Evolutionary conservation across 2,888 invertebrate genomes (phyloP), one percentile per base, ranked within the genome.

Genomic region (Agrochola circellaris): DNA sequence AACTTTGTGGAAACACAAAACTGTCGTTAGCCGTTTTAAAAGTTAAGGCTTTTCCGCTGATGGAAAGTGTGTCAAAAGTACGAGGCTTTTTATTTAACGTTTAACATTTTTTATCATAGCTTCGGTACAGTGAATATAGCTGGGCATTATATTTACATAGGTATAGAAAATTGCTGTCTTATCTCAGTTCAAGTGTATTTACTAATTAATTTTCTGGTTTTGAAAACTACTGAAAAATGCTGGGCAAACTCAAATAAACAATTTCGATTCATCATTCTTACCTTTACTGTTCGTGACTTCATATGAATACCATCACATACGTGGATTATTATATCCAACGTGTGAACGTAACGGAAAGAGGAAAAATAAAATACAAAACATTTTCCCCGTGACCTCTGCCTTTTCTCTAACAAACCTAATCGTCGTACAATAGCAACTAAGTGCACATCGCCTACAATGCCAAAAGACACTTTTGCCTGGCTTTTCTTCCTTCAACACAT

Each of bases 1-100:
- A 81, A 76, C 65, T 69, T 76, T 11, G 61, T 26, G 38, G 68
- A 58, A 77, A 70, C 73, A 83, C 82, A 80, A 80, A 78, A 79
- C 75, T 77, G 79, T 83, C 81, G 81, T 88, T 86, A 82, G 77
- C 61, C 74, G 45, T 76, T 80, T 81, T 77, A 77, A 77, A 83
- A 86, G 80, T 79, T 86, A 71, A 48, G 54, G 81, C 20, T 51
- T 51, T 23, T 51, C 23, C 77, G 54, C 80, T 79, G 71, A 48
- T 51, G 56, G 82, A 81, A 79, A 79, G 69, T 68, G 62, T 81
- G 51, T 76, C 67, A 61, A 13, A 70, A 66, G 48, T 42, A 26
- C 23, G 15, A 64, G 34, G 30, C 15, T 65, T 61, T 66, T 61
- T 72, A 69, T 81, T 81, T 68, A 68, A 60, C 54, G 48, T 48